Evolutionary conservation across 2,797 vertebrate species (phyloP), one percentile per base, ranked within the genome.

Genomic region (Phalloptychus januarius): DNA sequence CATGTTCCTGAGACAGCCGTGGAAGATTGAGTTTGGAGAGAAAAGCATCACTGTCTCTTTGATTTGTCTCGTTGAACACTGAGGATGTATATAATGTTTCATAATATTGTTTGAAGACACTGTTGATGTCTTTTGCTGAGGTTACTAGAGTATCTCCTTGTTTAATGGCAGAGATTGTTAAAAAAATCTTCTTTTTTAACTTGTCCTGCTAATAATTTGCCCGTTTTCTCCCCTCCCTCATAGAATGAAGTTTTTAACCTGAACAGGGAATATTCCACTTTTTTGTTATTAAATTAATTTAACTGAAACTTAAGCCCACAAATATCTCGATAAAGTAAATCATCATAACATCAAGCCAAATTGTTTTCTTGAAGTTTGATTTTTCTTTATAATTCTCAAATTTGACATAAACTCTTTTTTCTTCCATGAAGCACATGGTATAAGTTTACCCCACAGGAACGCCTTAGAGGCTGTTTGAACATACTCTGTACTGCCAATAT

Each of bases 271-370:
- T 72, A 50, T 36, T 31, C 71, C 8, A 50, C 71, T 52, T 50
- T 72, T 52, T 50, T 52, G 13, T 63, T 63, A 63, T 61, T 33
- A 31, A 71, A 48, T 70, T 70, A 1, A 28, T 70, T 71, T 46
- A 71, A 71, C 16, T 46, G 70, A 46, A 71, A 71, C 8, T 46
- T 71, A 16, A 71, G 44, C n/a, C 70, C 70, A 7, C 25, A 71
- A 71, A 71, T 71, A 16, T 71, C 70, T 31, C 16, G 13, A 71
- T 31, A 46, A 45, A 71, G 44, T 28, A 46, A 48, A 7, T 71
- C 40, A n/a, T 31, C 44, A 71, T 71, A 46, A 2, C 8, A 2
- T 7, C 3, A 31, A 18, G n/a, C 5, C 70, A 71, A 11, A 45
- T 46, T 31, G 4, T 10, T 71, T 71, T 46, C 70, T 46, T 71